A percentile compares a stretch with the other conserved stretches of the same genome.
Conservation (phyloP, 2,113 vertebrate genomes). For the Prietella phreatophila region DNA sequence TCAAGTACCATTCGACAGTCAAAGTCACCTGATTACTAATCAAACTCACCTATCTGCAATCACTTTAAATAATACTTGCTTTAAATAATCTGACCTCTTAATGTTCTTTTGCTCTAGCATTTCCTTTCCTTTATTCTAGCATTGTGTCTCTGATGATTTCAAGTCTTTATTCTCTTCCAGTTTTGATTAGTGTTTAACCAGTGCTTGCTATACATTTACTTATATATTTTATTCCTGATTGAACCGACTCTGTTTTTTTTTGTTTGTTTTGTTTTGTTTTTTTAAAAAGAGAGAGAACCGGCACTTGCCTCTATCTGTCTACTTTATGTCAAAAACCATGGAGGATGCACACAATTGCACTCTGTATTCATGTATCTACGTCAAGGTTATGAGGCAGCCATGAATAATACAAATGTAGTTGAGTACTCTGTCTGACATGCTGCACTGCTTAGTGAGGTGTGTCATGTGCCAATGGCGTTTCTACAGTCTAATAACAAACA, state of each 20-base stretch:
- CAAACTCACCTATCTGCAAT: slow-evolving; percentile 6
- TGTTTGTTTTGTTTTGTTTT: no score
- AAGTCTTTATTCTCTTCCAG: background rate
- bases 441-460: background rate
- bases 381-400: background rate
- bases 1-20: background rate
- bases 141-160: background rate
- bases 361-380: background rate
- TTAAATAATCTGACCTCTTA: background rate
- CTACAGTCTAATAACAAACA: background rate
- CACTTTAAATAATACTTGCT: slow-evolving; percentile 6
- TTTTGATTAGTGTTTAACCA: background rate
- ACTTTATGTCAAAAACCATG: background rate
- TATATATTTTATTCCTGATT: background rate
- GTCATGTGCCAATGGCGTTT: background rate
- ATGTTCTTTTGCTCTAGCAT: background rate
- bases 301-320: background rate
- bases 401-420: background rate
- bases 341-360: background rate
- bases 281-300: background rate
- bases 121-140: background rate
- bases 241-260: background rate
- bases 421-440: background rate
- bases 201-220: background rate
- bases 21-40: slow-evolving; percentile 10